A percentile compares a stretch with the other conserved stretches of the same genome.
Conservation (phyloP, 2,888 invertebrate genomes). For the Silvanus unidentatus region DNA sequence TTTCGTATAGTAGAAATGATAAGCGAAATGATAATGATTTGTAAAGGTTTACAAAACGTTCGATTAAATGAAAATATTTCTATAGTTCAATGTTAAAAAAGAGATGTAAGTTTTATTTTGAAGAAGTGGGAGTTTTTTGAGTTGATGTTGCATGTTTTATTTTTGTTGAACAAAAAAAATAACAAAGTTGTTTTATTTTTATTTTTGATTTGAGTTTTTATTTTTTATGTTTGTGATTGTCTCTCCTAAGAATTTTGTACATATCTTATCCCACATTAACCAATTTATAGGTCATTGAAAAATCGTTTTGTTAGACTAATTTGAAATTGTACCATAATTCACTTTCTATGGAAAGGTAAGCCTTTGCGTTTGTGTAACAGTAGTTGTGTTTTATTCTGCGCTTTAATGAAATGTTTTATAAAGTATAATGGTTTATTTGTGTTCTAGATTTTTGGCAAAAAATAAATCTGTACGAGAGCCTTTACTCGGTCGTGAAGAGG, state of each 20-base stretch:
- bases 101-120: constrained; percentile 1
- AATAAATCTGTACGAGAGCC: constrained; percentile 43
- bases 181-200: neutral
- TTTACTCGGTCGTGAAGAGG: constrained; percentile 41
- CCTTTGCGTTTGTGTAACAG: too few species aligned
- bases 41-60: too few species aligned
- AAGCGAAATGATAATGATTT: neutral
- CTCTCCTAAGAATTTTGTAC: too few species aligned
- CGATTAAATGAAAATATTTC: too few species aligned
- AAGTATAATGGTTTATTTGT: constrained; percentile 5
- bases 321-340: too few species aligned
- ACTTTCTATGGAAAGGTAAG: too few species aligned
- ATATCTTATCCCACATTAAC: too few species aligned
- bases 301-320: too few species aligned
- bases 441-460: constrained; percentile 45
- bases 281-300: too few species aligned
- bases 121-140: neutral
- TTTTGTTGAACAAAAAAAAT: neutral
- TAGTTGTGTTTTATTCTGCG: neutral
- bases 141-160: neutral
- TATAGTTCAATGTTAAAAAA: too few species aligned
- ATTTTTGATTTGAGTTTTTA: constrained; percentile 15
- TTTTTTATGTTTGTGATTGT: constrained; percentile 31
- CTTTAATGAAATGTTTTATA: neutral
- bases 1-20: neutral